These are phyloP conservation scores for Malaclemys terrapin DNA, from an alignment of 2,113 vertebrate genomes.

Conservation along the genomic window DNA sequence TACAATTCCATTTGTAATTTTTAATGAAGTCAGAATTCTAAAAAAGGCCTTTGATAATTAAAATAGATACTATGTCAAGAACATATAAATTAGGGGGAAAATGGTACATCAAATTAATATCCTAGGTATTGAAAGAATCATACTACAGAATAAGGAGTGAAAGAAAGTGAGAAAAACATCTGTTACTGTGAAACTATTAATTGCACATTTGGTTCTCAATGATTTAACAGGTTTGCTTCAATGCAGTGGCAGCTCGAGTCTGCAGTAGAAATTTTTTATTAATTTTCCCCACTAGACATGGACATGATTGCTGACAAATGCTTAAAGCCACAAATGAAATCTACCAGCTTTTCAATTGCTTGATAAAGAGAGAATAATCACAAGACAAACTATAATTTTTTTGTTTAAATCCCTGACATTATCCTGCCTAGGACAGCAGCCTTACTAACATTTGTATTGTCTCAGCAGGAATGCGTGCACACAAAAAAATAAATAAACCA, in stretches of 20 bases:
- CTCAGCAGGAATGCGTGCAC: neutral
- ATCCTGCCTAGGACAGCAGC: neutral
- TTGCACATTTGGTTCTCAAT: neutral
- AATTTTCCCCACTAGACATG: neutral
- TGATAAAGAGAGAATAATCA: constrained; percentile 27
- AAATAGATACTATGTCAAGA: constrained; percentile 67
- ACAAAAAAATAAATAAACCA: neutral
- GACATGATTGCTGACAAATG: neutral
- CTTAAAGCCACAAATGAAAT: neutral
- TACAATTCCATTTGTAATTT: constrained; percentile 55
- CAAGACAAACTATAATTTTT: neutral
- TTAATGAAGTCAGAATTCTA: constrained; percentile 71
- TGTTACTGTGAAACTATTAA: neutral
- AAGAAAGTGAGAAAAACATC: neutral
- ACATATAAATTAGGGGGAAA: constrained; percentile 60
- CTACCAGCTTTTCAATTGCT: neutral
- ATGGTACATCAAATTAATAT: constrained; percentile 45
- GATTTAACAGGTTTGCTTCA: constrained; percentile 18
- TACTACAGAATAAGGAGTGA: constrained; percentile 10
- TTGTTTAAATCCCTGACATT: neutral
- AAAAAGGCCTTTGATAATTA: constrained; percentile 69
- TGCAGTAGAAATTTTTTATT: neutral
- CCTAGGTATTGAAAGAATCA: constrained; percentile 41
- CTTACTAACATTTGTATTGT: constrained; percentile 14
- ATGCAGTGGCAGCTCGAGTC: neutral